phyloP scores from a whole-genome alignment of 2,888 invertebrate genomes.

The Chymomyza caudatula region DNA sequence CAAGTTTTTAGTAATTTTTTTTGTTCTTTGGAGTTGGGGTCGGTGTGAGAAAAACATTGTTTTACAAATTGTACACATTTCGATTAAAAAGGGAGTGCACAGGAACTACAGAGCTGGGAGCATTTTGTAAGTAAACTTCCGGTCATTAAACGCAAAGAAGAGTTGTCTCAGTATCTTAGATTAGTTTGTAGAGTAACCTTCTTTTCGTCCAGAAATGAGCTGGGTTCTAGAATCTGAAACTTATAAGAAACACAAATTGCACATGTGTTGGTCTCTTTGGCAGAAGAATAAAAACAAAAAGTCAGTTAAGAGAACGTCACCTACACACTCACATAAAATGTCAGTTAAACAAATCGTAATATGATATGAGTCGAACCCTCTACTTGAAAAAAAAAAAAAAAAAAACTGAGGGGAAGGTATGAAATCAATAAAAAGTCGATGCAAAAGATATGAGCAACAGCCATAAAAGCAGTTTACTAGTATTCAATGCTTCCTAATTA shows the following conservation, averaged over 20 bases:
- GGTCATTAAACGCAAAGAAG: constrained; percentile 41
- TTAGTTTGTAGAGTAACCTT: not conserved
- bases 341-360: constrained; percentile 23
- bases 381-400: not conserved
- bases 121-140: constrained; percentile 49
- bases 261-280: constrained; percentile 6
- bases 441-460: not conserved
- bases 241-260: not conserved
- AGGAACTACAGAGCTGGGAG: constrained; percentile 34
- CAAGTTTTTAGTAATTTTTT: not conserved
- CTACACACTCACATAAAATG: not conserved
- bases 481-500: constrained; percentile 30
- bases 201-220: no score
- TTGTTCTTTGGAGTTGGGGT: constrained; percentile 27
- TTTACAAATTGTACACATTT: constrained; percentile 52
- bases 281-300: constrained; percentile 11
- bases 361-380: constrained; percentile 12
- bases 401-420: constrained; percentile 6
- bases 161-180: not conserved
- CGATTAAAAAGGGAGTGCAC: constrained; percentile 1
- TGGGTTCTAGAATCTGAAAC: no score
- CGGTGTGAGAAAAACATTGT: constrained; percentile 65
- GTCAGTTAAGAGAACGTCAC: not conserved
- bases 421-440: constrained; percentile 44
- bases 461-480: not conserved